A percentile compares a stretch with the other conserved stretches of the same genome.
These are phyloP conservation scores for Euura saliciscinereae DNA, from an alignment of 1,140 invertebrate species.

Conservation along the genomic window DNA sequence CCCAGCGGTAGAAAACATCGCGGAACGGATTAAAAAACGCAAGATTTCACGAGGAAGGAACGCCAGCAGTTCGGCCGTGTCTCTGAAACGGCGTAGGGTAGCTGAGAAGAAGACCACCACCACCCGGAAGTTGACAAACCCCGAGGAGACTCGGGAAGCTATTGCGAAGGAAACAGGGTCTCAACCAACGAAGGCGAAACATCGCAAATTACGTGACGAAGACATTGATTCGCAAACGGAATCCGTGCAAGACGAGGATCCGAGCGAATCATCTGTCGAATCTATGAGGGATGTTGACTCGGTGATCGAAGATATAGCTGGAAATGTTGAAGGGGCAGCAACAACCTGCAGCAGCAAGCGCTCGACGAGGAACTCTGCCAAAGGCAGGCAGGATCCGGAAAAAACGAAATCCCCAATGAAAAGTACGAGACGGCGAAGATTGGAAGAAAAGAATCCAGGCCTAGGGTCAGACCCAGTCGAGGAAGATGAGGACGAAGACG, in stretches of 20 bases:
- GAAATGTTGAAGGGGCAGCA: not conserved
- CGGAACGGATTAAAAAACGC: constrained; percentile 53
- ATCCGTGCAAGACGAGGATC: not conserved
- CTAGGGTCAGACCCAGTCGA: not conserved
- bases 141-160: not conserved
- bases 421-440: constrained; percentile 9
- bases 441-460: constrained; percentile 12
- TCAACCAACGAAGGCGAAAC: not conserved
- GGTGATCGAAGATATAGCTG: too few species aligned
- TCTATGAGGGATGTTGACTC: too few species aligned
- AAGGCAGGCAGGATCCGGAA: not conserved
- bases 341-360: not conserved
- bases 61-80: not conserved
- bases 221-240: not conserved
- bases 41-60: constrained; percentile 30
- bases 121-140: not conserved
- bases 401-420: constrained; percentile 11
- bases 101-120: constrained; percentile 15
- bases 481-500: constrained; percentile 2
- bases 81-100: constrained; percentile 17
- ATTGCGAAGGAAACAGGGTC: constrained; percentile 7
- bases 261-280: too few species aligned
- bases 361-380: not conserved
- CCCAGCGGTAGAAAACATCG: constrained; percentile 49
- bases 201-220: not conserved